A percentile compares a stretch with the other conserved stretches of the same genome.
Conservation (phyloP, 2,888 invertebrate genomes). For the Trachelus stipa region DNA sequence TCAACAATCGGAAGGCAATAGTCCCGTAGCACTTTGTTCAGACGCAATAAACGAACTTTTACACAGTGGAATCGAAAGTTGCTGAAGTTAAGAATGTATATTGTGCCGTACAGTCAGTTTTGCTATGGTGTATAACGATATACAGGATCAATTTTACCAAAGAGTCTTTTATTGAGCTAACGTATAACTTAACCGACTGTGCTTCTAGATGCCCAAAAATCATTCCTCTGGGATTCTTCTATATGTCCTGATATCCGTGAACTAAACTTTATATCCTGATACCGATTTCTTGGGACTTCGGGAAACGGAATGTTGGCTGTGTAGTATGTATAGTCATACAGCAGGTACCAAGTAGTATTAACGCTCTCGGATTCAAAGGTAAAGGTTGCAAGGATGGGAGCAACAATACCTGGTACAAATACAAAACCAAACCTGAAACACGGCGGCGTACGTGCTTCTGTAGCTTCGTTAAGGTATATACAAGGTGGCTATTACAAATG, state of each 20-base stretch:
- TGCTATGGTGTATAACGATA: neutral
- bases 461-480: neutral
- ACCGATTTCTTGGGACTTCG: neutral
- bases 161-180: neutral
- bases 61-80: neutral
- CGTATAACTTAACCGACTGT: neutral
- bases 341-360: neutral
- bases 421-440: neutral
- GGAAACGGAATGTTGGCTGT: neutral
- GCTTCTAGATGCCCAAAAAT: neutral
- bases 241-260: neutral
- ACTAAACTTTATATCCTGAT: neutral
- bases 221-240: neutral
- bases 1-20: conserved; percentile 49
- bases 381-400: neutral
- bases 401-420: neutral
- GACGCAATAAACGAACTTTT: conserved; percentile 44
- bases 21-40: conserved; percentile 38
- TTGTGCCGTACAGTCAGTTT: neutral
- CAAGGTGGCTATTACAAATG: neutral
- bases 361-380: neutral
- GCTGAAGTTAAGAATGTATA: neutral
- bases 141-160: neutral
- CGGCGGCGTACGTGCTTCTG: neutral
- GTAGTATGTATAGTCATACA: neutral